These are phyloP conservation scores for Eupithecia exiguata DNA, from an alignment of 2,888 invertebrate genomes.

Conservation along the genomic window DNA sequence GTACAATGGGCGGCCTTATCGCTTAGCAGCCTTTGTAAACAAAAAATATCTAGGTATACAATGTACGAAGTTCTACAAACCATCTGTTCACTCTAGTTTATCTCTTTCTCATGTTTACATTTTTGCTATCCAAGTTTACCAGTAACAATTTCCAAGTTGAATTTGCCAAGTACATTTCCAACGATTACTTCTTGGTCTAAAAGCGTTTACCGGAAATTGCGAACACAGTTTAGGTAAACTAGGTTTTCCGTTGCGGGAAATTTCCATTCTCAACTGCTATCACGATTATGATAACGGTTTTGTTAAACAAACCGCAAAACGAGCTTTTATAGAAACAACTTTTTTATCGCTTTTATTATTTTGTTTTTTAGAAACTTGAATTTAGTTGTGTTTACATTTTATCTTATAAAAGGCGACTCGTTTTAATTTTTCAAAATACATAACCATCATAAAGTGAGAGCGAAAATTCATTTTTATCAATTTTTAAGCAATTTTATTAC, in stretches of 20 bases:
- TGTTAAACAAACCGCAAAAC: constrained; percentile 17
- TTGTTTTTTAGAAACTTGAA: neutral
- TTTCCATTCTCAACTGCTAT: constrained; percentile 27
- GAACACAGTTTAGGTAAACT: constrained; percentile 31
- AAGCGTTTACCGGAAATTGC: constrained; percentile 28
- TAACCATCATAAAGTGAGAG: too few relatives aligned
- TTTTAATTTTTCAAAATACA: too few relatives aligned
- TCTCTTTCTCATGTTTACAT: neutral
- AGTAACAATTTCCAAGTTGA: neutral
- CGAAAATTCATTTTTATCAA: too few relatives aligned
- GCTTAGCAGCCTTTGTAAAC: too few relatives aligned
- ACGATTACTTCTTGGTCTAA: constrained; percentile 6
- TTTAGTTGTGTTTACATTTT: neutral
- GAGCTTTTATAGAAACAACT: constrained; percentile 5
- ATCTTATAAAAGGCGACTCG: too few relatives aligned
- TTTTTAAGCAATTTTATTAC: too few relatives aligned
- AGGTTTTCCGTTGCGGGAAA: constrained; percentile 19
- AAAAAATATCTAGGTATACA: too few relatives aligned
- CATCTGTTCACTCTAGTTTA: neutral
- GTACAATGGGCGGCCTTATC: too few relatives aligned
- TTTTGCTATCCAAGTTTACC: neutral
- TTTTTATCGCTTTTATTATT: neutral
- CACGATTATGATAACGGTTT: constrained; percentile 24
- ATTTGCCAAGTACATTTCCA: neutral
- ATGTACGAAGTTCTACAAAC: too few relatives aligned